Conservation (phyloP, 2,113 vertebrate genomes). For the Apteryx owenii region DNA sequence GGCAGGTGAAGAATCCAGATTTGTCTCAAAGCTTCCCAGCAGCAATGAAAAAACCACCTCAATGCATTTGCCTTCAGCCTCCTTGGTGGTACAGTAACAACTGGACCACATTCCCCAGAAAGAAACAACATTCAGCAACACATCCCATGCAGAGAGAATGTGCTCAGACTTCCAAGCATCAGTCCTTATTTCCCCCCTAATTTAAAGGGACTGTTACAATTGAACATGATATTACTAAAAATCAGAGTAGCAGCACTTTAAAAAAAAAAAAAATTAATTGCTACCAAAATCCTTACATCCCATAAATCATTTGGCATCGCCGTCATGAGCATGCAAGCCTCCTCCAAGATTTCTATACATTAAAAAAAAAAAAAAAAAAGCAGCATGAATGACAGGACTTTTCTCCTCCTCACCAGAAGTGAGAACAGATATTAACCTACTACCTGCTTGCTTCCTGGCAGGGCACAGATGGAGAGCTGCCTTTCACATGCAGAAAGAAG, state of each 20-base stretch:
- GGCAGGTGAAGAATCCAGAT: neutral
- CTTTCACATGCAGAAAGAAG: slow-evolving; percentile 2
- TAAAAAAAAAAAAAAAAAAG: slow-evolving; percentile 25
- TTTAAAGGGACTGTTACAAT: neutral
- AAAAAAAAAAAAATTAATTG: neutral
- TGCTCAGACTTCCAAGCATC: neutral
- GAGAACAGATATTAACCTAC: slow-evolving; percentile 23
- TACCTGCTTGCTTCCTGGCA: slow-evolving; percentile 34
- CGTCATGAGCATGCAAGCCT: neutral
- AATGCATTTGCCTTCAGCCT: neutral
- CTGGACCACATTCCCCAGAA: accelerated
- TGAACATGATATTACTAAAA: neutral
- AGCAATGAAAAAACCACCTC: neutral
- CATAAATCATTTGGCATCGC: neutral
- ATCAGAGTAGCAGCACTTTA: neutral
- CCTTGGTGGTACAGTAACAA: neutral
- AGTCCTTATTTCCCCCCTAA: neutral
- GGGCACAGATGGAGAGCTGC: slow-evolving; percentile 53
- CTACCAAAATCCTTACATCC: neutral
- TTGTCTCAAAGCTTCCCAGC: neutral
- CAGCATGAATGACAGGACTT: neutral
- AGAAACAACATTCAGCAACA: neutral
- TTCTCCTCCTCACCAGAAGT: neutral
- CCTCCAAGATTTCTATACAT: neutral
- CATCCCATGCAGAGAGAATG: neutral